A percentile compares a stretch with the other conserved stretches of the same genome.
Conservation (phyloP, 2,113 vertebrate genomes). For the Thunnus maccoyii region DNA sequence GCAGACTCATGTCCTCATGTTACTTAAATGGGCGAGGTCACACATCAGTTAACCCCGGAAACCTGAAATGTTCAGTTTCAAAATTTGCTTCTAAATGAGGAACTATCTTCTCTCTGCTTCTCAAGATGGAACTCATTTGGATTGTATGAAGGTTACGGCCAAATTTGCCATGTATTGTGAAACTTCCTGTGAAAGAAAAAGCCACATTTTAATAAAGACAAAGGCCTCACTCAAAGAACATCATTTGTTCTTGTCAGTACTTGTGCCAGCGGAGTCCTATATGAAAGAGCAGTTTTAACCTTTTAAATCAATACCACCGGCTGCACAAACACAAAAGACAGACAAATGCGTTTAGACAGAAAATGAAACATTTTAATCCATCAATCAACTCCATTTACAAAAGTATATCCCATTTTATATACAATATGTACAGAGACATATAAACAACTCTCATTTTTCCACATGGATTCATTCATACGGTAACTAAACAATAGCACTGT, state of each 20-base stretch:
- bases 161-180: constrained; percentile 55
- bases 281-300: constrained; percentile 48
- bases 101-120: constrained; percentile 57
- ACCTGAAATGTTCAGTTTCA: constrained; percentile 61
- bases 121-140: constrained; percentile 73
- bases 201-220: constrained; percentile 67
- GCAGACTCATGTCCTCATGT: constrained; percentile 54
- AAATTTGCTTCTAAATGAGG: constrained; percentile 73
- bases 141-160: constrained; percentile 51
- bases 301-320: constrained; percentile 67
- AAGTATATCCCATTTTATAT: constrained; percentile 88
- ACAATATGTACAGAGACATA: constrained; percentile 85
- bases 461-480: constrained; percentile 77
- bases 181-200: constrained; percentile 53
- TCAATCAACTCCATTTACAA: constrained; percentile 86
- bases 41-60: constrained; percentile 69
- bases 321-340: constrained; percentile 55
- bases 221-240: constrained; percentile 51
- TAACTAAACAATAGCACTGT: constrained; percentile 78
- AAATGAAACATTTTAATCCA: constrained; percentile 84
- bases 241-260: constrained; percentile 65
- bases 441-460: constrained; percentile 80
- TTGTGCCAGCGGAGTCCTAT: constrained; percentile 55
- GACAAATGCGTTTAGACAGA: constrained; percentile 70
- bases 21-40: constrained; percentile 65